Conservation (phyloP, 1,140 invertebrate genomes). For the Drosophila ananassae region DNA sequence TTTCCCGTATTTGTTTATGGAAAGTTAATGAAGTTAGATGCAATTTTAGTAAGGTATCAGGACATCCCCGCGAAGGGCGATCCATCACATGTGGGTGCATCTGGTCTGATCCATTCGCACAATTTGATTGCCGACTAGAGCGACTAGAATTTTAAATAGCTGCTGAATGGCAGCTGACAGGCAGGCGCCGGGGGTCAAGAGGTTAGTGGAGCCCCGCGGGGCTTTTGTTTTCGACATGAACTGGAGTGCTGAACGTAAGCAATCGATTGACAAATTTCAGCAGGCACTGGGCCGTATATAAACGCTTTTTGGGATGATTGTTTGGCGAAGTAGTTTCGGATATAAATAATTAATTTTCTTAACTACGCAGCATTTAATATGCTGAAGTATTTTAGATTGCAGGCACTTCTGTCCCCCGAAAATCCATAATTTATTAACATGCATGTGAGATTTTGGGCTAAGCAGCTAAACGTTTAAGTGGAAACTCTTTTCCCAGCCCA, state of each 20-base stretch:
- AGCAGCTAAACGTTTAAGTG: not conserved
- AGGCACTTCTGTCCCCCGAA: not conserved
- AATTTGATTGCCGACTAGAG: slow-evolving; percentile 40
- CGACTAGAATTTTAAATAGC: slow-evolving; percentile 61
- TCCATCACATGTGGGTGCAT: not conserved
- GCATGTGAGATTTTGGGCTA: not conserved
- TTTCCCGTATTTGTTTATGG: slow-evolving; percentile 14
- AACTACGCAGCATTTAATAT: not conserved
- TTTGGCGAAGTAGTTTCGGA: not conserved
- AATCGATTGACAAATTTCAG: slow-evolving; percentile 22
- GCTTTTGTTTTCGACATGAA: slow-evolving; percentile 14
- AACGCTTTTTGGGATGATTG: not conserved
- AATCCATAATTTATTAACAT: not conserved
- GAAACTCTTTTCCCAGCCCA: not conserved
- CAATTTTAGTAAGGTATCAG: not conserved
- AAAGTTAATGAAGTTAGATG: slow-evolving; percentile 26
- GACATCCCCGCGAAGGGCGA: not conserved
- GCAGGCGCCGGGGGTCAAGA: slow-evolving; percentile 10
- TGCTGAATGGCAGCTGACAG: slow-evolving; percentile 42
- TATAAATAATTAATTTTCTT: slow-evolving; percentile 5
- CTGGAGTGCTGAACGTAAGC: slow-evolving; percentile 1
- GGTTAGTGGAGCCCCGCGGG: slow-evolving; percentile 6
- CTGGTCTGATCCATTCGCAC: slow-evolving; percentile 10
- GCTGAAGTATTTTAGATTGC: not conserved
- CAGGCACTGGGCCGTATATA: not conserved